Evolutionary conservation across 2,888 invertebrate species (phyloP), one percentile per base, ranked within the genome.

Genomic region (Brassicogethes aeneus): DNA sequence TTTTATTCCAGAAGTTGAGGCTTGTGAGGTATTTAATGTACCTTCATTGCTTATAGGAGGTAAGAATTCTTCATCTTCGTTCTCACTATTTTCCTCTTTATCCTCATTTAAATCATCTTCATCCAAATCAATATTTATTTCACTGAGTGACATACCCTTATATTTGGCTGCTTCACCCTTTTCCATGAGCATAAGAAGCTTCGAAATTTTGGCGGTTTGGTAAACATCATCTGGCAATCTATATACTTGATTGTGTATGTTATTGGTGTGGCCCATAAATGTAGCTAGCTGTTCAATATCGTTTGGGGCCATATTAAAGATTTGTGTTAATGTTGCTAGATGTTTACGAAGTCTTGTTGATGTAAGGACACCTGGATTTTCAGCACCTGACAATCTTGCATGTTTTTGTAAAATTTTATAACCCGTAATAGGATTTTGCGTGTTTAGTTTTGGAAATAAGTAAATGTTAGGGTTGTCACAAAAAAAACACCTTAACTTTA

Each of bases 291-390:
- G 54, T 37, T 55, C 57, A 1, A 57, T 39, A 36, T 55, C 56
- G 34, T 37, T 53, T 2, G 50, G 48, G 5, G 44, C 30, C 47
- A 55, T 47, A 33, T 50, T 48, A 40, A 57, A 52, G 12, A 55
- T 3, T 45, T 57, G 54, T 3, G 54, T 47, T 36, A 57, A 37
- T 1, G 56, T 59, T 5, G 55, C 55, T 15, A 59, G 42, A 36
- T 54, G 56, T 39, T 59, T 59, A 13, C 54, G 37, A 14, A 57
- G 37, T 35, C 39, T 46, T 13, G 53, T 57, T 2, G 43, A 44
- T 5, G 54, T 58, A 16, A 55, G 33, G 2, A 51, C 48, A 13
- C 34, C 30, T 33, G 54, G 51, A 42, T 55, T 51, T 46, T 55
- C 50, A 15, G 52, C 50, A 8, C 52, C 53, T 32, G 42, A 42